These are phyloP conservation scores for Hirtodrosophila histrioides DNA, from an alignment of 2,888 invertebrate species.

Conservation along the genomic window DNA sequence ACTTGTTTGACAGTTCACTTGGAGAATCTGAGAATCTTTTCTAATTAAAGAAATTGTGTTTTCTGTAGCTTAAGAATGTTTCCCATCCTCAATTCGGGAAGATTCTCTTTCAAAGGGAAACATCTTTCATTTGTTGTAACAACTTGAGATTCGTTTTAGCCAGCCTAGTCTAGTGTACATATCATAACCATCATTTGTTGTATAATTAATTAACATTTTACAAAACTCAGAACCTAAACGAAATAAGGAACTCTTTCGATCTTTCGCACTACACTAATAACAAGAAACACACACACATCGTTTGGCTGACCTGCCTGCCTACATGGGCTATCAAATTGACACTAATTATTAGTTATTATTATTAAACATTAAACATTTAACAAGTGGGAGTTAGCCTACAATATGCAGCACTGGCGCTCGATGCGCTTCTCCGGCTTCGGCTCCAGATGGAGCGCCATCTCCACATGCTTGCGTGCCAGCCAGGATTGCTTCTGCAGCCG, in stretches of 20 bases:
- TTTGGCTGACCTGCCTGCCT: constrained; percentile 5
- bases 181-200: constrained; percentile 12
- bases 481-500: constrained; percentile 85
- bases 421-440: constrained; percentile 82
- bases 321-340: constrained; percentile 41
- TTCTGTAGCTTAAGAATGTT: too few species aligned
- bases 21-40: too few species aligned
- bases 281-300: constrained; percentile 36
- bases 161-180: constrained; percentile 22
- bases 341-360: constrained; percentile 24
- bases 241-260: constrained; percentile 64
- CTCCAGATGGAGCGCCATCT: constrained; percentile 82
- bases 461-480: constrained; percentile 83
- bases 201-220: constrained; percentile 60
- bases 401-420: constrained; percentile 81
- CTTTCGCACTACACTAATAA: constrained; percentile 42
- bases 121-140: too few species aligned
- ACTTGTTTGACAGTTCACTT: too few species aligned
- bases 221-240: constrained; percentile 50
- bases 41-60: too few species aligned
- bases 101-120: too few species aligned
- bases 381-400: constrained; percentile 62
- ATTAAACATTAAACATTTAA: constrained; percentile 33
- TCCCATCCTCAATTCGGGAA: too few species aligned
- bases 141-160: not conserved